Percentiles rank a stretch among this genome's conserved stretches.
Evolutionary conservation across 2,797 vertebrate genomes (phyloP).

Genomic region (Chloroceryle amazona): DNA sequence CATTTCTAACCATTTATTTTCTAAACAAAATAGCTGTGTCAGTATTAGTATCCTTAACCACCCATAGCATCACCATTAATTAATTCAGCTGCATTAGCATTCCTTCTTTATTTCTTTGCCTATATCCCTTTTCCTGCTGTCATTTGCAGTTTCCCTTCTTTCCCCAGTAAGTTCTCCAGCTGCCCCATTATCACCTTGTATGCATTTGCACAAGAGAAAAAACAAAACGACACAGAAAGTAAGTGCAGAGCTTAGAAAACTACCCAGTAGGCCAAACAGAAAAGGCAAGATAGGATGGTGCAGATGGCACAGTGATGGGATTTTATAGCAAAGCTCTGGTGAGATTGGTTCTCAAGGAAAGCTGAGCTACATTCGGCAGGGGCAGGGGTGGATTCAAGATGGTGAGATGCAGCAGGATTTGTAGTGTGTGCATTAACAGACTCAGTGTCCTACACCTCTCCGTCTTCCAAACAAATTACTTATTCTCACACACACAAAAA

Average conservation of each 20-base stretch:
- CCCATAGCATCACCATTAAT: background rate
- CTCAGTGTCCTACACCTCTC: background rate
- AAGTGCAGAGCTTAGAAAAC: background rate
- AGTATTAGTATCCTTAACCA: background rate
- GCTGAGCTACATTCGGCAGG: background rate
- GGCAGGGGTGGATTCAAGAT: background rate
- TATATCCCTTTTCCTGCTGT: background rate
- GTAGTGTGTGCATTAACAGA: background rate
- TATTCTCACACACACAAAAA: background rate
- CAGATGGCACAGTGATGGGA: background rate
- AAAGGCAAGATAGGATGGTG: background rate
- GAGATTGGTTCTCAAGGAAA: background rate
- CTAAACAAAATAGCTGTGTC: background rate
- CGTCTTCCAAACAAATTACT: background rate
- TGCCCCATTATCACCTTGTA: background rate
- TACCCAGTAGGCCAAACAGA: background rate
- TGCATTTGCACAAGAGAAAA: accelerated
- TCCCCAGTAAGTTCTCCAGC: background rate
- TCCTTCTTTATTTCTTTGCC: background rate
- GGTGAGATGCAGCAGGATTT: background rate
- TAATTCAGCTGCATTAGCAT: background rate
- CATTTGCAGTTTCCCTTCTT: background rate
- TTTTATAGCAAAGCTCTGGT: background rate
- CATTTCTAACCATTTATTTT: background rate
- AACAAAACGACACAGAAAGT: background rate